phyloP scores from a whole-genome alignment of 2,888 invertebrate species.

The Chrysomela aeneicollis region DNA sequence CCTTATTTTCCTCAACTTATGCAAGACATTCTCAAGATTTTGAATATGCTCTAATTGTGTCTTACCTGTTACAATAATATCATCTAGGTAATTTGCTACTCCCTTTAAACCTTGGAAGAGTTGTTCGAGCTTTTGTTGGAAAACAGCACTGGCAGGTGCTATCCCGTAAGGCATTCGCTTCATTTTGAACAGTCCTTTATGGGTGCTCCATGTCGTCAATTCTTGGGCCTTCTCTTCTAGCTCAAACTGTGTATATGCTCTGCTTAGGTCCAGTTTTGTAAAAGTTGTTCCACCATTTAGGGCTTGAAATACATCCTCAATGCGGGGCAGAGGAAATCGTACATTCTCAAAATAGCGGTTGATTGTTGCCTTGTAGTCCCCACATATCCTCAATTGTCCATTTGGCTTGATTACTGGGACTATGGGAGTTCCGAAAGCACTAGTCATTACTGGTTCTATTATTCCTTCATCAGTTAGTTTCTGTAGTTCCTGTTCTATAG shows the following conservation, averaged over 20 bases:
- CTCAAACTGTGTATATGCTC: conserved; percentile 24
- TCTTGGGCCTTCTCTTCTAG: conserved; percentile 17
- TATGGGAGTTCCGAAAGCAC: conserved; percentile 20
- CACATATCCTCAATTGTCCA: conserved; percentile 27
- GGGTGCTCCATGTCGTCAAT: conserved; percentile 16
- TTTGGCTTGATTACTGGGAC: too few species aligned
- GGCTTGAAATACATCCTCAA: conserved; percentile 22
- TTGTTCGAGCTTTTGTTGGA: conserved; percentile 26
- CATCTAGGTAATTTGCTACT: conserved; percentile 31
- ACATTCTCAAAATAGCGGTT: conserved; percentile 19
- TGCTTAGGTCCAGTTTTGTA: conserved; percentile 23
- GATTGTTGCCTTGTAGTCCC: conserved; percentile 23
- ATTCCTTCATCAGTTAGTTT: too few species aligned
- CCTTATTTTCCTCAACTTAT: conserved; percentile 40
- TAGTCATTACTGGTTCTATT: neutral
- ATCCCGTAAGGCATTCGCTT: conserved; percentile 24
- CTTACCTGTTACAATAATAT: conserved; percentile 48
- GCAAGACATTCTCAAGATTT: conserved; percentile 42
- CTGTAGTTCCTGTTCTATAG: too few species aligned
- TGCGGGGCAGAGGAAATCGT: conserved; percentile 22
- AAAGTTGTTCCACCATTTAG: conserved; percentile 19
- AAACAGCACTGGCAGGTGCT: conserved; percentile 23
- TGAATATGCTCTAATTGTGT: conserved; percentile 39
- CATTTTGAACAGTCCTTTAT: conserved; percentile 24
- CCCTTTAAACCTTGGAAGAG: conserved; percentile 17